Evolutionary conservation across 1,140 invertebrate genomes (phyloP).

Genomic region (Conus ventricosus): DNA sequence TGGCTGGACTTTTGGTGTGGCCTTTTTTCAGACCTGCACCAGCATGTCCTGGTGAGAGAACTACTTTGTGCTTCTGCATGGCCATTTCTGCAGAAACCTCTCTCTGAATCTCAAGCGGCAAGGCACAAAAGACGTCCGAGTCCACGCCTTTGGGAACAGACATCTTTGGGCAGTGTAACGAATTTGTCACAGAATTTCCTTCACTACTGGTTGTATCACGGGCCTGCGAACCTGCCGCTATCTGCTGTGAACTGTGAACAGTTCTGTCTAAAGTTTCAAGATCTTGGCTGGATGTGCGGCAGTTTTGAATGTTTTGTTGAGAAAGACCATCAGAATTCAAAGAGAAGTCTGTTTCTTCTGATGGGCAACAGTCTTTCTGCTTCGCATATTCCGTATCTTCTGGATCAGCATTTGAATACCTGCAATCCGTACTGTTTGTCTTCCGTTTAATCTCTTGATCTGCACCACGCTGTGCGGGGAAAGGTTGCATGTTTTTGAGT

Average conservation of each 20-base stretch:
- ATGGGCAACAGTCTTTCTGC: neutral
- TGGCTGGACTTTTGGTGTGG: neutral
- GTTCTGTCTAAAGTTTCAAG: neutral
- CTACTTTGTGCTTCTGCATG: slow-evolving; percentile 9
- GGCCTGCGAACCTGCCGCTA: neutral
- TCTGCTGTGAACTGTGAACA: neutral
- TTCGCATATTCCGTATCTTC: neutral
- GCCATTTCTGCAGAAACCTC: slow-evolving; percentile 43
- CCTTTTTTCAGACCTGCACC: neutral
- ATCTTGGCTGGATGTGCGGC: neutral
- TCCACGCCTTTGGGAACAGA: slow-evolving; percentile 32
- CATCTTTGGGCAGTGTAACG: neutral
- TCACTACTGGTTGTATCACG: neutral
- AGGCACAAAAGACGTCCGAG: slow-evolving; percentile 34
- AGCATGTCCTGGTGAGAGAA: neutral
- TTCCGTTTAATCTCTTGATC: neutral
- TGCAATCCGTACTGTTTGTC: neutral
- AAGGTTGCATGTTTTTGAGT: neutral
- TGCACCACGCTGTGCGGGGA: neutral
- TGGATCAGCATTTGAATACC: neutral
- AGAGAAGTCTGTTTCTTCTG: neutral
- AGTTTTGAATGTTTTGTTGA: neutral
- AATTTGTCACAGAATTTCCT: neutral
- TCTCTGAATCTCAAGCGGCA: slow-evolving; percentile 48
- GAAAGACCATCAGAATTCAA: neutral